phyloP scores from a whole-genome alignment of 2,113 vertebrate genomes.

The Candoia aspera region DNA sequence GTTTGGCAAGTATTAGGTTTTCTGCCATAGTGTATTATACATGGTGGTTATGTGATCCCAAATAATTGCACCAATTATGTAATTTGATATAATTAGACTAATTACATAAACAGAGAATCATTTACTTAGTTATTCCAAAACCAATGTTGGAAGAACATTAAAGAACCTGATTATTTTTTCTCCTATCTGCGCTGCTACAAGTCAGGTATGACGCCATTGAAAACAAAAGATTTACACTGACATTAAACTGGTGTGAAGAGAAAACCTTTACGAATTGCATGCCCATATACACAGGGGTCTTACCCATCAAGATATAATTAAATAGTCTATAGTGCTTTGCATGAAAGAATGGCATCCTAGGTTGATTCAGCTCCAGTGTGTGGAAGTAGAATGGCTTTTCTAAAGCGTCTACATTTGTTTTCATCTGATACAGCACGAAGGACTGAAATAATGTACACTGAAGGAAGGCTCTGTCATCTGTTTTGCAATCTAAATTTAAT shows the following conservation, averaged over 20 bases:
- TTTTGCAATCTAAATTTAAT: background rate
- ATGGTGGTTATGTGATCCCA: conserved; percentile 65
- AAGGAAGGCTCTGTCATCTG: background rate
- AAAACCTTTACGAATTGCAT: background rate
- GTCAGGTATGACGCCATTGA: conserved; percentile 65
- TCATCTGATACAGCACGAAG: conserved; percentile 1
- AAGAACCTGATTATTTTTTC: conserved; percentile 61
- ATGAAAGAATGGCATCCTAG: background rate
- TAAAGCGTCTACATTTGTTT: background rate
- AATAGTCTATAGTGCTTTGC: conserved; percentile 41
- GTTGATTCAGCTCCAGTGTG: conserved; percentile 34
- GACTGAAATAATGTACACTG: background rate
- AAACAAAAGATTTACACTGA: conserved; percentile 62
- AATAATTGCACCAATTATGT: conserved; percentile 66
- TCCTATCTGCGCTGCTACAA: conserved; percentile 66
- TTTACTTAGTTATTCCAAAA: conserved; percentile 69
- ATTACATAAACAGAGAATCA: conserved; percentile 57
- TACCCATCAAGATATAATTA: conserved; percentile 29
- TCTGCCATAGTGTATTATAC: conserved; percentile 62
- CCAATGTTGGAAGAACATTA: conserved; percentile 69
- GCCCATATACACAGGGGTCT: conserved; percentile 24
- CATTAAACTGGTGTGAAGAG: conserved; percentile 31
- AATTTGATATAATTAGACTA: conserved; percentile 66
- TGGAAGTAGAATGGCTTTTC: conserved; percentile 6
- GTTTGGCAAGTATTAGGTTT: conserved; percentile 58